Evolutionary conservation across 2,797 vertebrate species (phyloP).

Genomic region (Silurus lanzhouensis): DNA sequence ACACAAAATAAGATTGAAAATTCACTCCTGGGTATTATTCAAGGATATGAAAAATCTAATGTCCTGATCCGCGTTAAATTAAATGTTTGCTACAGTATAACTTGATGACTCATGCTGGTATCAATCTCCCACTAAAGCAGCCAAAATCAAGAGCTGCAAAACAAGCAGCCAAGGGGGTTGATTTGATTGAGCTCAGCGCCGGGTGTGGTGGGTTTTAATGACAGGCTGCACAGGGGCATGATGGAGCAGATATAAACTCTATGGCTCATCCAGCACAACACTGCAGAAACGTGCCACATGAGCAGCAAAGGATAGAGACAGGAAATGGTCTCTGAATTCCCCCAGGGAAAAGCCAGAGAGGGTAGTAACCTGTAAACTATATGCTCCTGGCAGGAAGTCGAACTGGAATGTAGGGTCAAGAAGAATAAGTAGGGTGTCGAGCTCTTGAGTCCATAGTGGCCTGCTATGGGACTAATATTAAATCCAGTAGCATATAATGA

Average conservation of each 20-base stretch:
- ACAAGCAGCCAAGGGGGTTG: conserved; percentile 52
- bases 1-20: background rate
- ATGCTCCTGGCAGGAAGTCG: conserved; percentile 32
- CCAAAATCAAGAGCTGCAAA: conserved; percentile 33
- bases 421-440: conserved; percentile 19
- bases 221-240: conserved; percentile 10
- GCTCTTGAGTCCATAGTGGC: conserved; percentile 16
- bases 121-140: conserved; percentile 33
- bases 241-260: conserved; percentile 32
- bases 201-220: conserved; percentile 48
- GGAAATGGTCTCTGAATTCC: conserved; percentile 25
- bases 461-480: background rate
- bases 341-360: conserved; percentile 14
- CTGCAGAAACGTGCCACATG: conserved; percentile 16
- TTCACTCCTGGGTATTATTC: conserved; percentile 1
- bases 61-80: conserved; percentile 32
- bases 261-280: conserved; percentile 16
- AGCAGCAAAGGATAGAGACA: conserved; percentile 15
- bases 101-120: conserved; percentile 45
- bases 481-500: background rate
- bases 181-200: conserved; percentile 38
- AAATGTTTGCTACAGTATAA: conserved; percentile 21
- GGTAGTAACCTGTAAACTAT: conserved; percentile 19
- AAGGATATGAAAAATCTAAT: background rate
- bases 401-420: conserved; percentile 46